A percentile compares a stretch with the other conserved stretches of the same genome.
Evolutionary conservation across 1,140 invertebrate species (phyloP).

Genomic region (Halictus rubicundus): DNA sequence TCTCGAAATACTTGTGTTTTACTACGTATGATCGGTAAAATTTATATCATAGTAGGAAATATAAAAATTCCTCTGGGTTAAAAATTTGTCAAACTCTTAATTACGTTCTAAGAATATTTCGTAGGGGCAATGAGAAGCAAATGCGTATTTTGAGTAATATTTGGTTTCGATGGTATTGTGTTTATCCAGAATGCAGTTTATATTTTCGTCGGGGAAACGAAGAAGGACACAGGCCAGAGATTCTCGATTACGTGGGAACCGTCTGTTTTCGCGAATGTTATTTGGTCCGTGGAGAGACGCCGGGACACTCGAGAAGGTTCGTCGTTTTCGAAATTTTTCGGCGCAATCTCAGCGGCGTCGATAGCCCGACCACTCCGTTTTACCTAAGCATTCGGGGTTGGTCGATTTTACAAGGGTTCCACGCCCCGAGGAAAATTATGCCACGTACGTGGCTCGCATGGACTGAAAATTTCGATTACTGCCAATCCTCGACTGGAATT

Average conservation of each 20-base stretch:
- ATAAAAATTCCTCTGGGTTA: no score
- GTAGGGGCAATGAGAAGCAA: no score
- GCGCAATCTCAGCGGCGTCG: constrained; percentile 5
- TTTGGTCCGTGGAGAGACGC: not conserved
- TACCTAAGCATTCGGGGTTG: constrained; percentile 6
- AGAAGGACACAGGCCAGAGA: no score
- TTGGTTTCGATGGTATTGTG: no score
- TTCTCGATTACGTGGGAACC: not conserved
- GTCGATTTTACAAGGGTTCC: constrained; percentile 13
- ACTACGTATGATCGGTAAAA: no score
- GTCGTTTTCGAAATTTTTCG: constrained; percentile 22
- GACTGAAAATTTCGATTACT: constrained; percentile 2
- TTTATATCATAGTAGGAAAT: no score
- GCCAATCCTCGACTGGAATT: not conserved
- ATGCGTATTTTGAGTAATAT: no score
- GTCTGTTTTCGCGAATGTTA: not conserved
- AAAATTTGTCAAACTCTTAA: no score
- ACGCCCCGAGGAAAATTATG: not conserved
- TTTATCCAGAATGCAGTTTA: no score
- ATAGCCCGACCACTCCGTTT: not conserved
- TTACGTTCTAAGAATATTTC: no score
- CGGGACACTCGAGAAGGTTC: not conserved
- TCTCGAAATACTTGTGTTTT: no score
- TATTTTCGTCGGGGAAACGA: no score
- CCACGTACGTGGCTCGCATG: constrained; percentile 9